Evolutionary conservation across 37 sponge, comb jelly and placozoan species (phyloP).

Genomic region (Petrosia ficiformis): DNA sequence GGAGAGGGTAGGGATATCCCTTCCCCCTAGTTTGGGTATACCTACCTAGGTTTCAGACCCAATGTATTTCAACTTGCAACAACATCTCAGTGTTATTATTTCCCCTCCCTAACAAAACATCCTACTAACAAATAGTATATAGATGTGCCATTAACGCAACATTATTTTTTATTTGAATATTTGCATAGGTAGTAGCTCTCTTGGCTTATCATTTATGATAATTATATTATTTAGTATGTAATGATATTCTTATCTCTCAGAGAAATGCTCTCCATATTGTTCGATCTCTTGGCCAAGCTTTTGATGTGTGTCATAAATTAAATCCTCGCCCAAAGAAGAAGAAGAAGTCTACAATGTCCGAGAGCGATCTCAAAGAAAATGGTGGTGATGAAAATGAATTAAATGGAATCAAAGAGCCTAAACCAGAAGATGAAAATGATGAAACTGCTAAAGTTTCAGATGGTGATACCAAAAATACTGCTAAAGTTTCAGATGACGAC

Average conservation of each 20-base stretch:
- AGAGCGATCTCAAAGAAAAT: slow-evolving; percentile 16
- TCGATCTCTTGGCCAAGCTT: slow-evolving; percentile 92
- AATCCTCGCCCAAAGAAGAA: slow-evolving; percentile 70
- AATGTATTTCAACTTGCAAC: not conserved
- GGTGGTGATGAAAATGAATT: slow-evolving; percentile 13
- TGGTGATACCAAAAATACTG: not conserved
- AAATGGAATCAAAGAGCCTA: not conserved
- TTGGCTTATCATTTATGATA: too few species aligned
- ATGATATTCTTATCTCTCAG: slow-evolving; percentile 22
- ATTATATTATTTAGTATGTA: not conserved
- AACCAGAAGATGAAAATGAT: not conserved
- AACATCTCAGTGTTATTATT: not conserved
- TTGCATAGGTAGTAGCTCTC: too few species aligned
- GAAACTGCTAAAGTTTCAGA: slow-evolving; percentile 1
- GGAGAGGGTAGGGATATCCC: too few species aligned
- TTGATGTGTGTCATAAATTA: slow-evolving; percentile 94
- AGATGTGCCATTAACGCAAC: too few species aligned
- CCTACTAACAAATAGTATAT: too few species aligned
- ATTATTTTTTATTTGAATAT: too few species aligned
- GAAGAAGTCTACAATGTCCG: slow-evolving; percentile 7
- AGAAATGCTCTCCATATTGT: slow-evolving; percentile 85
- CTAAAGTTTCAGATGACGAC: not conserved
- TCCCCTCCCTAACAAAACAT: too few species aligned
- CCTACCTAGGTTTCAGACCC: too few species aligned
- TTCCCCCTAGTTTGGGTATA: too few species aligned